Evolutionary conservation across 64 coral and sea anemone species (phyloP).

Genomic region (Acropora yongei): DNA sequence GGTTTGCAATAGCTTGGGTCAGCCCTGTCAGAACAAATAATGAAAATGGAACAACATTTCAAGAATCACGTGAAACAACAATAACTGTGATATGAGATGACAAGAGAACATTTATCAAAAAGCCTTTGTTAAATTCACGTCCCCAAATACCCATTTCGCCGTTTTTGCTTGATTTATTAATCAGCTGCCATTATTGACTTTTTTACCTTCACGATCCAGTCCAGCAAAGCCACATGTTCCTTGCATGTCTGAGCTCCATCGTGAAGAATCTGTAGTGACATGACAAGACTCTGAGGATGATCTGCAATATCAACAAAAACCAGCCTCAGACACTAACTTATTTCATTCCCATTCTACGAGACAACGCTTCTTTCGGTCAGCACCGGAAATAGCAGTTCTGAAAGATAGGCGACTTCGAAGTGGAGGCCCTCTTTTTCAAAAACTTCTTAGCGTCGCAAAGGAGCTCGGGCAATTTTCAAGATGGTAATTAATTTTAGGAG

Average conservation of each 20-base stretch:
- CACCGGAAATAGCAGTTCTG: no score
- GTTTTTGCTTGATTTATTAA: no score
- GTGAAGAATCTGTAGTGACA: slow-evolving; percentile 44
- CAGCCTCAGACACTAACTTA: not conserved
- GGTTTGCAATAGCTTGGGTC: not conserved
- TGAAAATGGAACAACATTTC: no score
- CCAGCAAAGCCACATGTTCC: slow-evolving; percentile 35
- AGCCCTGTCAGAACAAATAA: not conserved
- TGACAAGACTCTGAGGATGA: slow-evolving; percentile 38
- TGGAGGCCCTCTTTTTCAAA: no score
- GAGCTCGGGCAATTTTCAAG: no score
- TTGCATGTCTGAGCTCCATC: not conserved
- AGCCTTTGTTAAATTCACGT: no score
- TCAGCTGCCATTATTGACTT: not conserved
- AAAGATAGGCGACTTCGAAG: no score
- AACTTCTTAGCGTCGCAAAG: no score
- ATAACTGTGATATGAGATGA: no score
- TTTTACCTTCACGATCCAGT: slow-evolving; percentile 71
- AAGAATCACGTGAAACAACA: no score
- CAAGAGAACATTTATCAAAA: not conserved
- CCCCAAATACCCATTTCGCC: no score
- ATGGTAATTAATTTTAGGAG: not conserved
- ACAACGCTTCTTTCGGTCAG: no score
- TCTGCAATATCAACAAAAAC: slow-evolving; percentile 14
- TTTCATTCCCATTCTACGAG: not conserved